A percentile compares a stretch with the other conserved stretches of the same genome.
phyloP scores from a whole-genome alignment of 2,888 invertebrate species.

The Pharmacophagus antenor region DNA sequence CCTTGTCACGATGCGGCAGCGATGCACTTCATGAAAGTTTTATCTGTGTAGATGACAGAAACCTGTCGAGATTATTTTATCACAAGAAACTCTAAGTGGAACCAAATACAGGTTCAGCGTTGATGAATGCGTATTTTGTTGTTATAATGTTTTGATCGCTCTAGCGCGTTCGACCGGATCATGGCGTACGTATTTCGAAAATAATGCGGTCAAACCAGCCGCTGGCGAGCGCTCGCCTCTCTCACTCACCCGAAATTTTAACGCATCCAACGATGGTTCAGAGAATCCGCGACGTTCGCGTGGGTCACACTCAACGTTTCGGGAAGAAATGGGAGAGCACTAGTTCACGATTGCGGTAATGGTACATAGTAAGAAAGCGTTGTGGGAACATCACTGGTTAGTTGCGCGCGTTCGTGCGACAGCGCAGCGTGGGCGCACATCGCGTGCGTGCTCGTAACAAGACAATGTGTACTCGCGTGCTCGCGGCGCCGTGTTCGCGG shows the following conservation, averaged over 20 bases:
- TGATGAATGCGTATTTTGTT: constrained; percentile 58
- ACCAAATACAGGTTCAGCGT: constrained; percentile 40
- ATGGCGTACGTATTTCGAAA: constrained; percentile 78
- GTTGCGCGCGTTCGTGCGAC: constrained; percentile 43
- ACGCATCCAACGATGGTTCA: constrained; percentile 76
- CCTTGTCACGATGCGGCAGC: constrained; percentile 24
- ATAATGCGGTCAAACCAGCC: constrained; percentile 81
- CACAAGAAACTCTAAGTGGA: constrained; percentile 31
- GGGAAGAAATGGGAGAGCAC: constrained; percentile 70
- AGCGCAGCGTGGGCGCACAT: constrained; percentile 38
- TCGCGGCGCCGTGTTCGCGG: constrained; percentile 36
- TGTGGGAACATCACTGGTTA: constrained; percentile 54
- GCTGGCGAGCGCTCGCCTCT: constrained; percentile 72
- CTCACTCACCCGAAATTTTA: constrained; percentile 80
- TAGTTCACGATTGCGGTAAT: constrained; percentile 65
- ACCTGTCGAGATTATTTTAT: constrained; percentile 32
- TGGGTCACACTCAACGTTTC: constrained; percentile 62
- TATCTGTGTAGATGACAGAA: constrained; percentile 31
- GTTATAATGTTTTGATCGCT: constrained; percentile 77
- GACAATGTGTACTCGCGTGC: constrained; percentile 32
- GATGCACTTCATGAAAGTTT: constrained; percentile 31
- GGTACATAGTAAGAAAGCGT: constrained; percentile 67
- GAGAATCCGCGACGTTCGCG: constrained; percentile 63
- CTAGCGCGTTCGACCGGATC: constrained; percentile 74
- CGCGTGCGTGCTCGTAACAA: constrained; percentile 32